A percentile compares a stretch with the other conserved stretches of the same genome.
phyloP scores from a whole-genome alignment of 2,113 vertebrate species.

The Murina feae region DNA sequence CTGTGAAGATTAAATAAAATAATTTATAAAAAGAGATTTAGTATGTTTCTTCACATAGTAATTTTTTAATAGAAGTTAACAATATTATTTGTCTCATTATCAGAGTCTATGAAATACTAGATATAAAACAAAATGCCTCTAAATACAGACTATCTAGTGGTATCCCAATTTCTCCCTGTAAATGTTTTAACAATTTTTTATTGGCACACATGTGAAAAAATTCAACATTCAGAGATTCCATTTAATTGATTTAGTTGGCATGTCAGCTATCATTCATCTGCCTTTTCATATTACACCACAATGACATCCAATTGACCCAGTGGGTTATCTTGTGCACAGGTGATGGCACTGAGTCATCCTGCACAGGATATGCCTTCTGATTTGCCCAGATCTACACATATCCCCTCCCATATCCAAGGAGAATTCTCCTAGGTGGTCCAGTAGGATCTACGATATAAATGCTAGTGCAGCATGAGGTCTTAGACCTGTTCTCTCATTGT shows the following conservation, averaged over 20 bases:
- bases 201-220: not conserved
- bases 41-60: not conserved
- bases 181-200: not conserved
- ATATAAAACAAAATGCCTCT: not conserved
- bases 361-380: not conserved
- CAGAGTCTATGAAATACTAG: not conserved
- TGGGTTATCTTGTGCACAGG: not conserved
- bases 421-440: not conserved
- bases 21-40: conserved; percentile 2
- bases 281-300: not conserved
- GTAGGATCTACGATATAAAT: not conserved
- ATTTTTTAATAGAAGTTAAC: not conserved
- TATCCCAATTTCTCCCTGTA: not conserved
- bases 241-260: not conserved
- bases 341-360: not conserved
- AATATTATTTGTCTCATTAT: conserved; percentile 21
- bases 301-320: not conserved
- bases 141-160: not conserved
- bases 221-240: not conserved
- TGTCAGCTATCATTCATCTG: not conserved
- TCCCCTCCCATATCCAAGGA: not conserved
- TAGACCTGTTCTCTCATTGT: not conserved
- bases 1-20: not conserved
- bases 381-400: not conserved
- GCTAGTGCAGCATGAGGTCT: not conserved